Conservation (phyloP, 2,113 vertebrate genomes). For the Rhegmatorhina hoffmannsi region DNA sequence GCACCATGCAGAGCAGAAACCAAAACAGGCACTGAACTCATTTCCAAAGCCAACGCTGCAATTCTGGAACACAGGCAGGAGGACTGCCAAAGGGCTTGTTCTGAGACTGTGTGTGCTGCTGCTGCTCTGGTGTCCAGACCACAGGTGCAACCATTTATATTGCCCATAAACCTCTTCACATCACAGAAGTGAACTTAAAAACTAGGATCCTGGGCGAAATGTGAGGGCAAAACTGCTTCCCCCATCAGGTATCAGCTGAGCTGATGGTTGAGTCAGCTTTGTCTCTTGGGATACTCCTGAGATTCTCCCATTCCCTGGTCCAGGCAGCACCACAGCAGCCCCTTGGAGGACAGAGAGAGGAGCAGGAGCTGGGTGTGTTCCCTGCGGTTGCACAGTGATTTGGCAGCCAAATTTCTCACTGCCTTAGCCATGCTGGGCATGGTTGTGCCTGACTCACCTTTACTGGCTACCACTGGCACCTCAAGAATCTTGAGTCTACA, state of each 20-base stretch:
- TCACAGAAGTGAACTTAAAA: not conserved
- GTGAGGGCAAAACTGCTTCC: not conserved
- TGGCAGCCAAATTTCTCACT: not conserved
- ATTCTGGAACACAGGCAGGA: not conserved
- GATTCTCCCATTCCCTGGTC: not conserved
- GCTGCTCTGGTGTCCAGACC: not conserved
- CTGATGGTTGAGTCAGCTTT: not conserved
- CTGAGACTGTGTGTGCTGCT: not conserved
- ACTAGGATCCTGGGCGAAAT: not conserved
- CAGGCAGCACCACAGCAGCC: not conserved
- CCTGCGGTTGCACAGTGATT: not conserved
- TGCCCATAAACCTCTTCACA: not conserved
- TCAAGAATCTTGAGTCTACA: not conserved
- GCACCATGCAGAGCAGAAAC: not conserved
- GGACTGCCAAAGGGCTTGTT: not conserved
- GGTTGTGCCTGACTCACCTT: not conserved
- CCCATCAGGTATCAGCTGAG: not conserved
- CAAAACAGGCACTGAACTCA: not conserved
- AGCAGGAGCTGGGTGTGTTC: not conserved
- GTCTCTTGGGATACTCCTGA: not conserved
- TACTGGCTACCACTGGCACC: not conserved
- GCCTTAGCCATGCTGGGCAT: fast-evolving
- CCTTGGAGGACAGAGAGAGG: not conserved
- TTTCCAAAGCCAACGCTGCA: not conserved
- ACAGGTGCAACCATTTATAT: not conserved